Conservation (phyloP, 2,113 vertebrate genomes). For the Procavia capensis region DNA sequence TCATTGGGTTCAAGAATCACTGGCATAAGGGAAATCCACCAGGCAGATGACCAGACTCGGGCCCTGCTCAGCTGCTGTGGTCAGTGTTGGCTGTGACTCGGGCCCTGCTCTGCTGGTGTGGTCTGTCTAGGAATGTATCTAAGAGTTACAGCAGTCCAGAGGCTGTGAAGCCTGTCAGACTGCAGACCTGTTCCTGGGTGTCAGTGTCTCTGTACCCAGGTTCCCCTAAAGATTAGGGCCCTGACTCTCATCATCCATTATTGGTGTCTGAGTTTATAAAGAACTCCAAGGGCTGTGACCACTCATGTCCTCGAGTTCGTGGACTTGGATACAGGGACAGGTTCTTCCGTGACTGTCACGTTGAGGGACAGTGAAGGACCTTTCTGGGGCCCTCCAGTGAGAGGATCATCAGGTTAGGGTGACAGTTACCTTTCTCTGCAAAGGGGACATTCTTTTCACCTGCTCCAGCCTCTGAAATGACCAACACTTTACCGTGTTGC, state of each 20-base stretch:
- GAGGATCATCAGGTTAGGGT: background rate
- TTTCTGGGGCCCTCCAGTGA: background rate
- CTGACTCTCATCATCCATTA: background rate
- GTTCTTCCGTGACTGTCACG: background rate
- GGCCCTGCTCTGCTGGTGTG: background rate
- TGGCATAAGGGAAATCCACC: background rate
- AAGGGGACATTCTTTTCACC: accelerated
- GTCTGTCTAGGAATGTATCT: background rate
- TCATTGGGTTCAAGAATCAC: background rate
- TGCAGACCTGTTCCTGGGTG: background rate
- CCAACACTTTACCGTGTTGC: background rate
- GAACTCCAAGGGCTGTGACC: background rate
- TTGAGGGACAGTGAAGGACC: background rate
- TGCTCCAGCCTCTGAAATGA: background rate
- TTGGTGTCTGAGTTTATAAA: background rate
- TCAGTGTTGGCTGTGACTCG: no score
- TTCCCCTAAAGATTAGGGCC: background rate
- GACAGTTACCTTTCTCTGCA: background rate
- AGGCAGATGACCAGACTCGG: background rate
- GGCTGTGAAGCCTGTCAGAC: background rate
- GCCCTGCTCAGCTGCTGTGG: background rate
- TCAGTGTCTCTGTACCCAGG: background rate
- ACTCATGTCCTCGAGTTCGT: background rate
- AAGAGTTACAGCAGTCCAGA: background rate
- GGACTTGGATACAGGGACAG: background rate